A percentile compares a stretch with the other conserved stretches of the same genome.
These are phyloP conservation scores for Glossophaga mutica DNA, from an alignment of 2,797 vertebrate genomes.

Conservation along the genomic window DNA sequence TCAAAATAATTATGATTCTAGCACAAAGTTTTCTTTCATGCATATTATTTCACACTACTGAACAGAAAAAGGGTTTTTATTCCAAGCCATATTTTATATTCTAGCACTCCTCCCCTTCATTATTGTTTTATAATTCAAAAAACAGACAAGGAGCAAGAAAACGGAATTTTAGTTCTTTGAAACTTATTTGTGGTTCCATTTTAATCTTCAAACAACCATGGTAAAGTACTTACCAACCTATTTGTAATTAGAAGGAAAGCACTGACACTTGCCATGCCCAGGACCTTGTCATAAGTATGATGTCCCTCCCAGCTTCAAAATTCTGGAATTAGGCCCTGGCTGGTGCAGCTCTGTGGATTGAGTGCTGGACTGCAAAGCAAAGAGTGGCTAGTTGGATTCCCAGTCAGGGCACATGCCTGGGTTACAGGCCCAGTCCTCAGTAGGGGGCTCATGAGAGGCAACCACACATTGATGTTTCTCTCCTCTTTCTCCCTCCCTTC, in stretches of 20 bases:
- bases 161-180: conserved; percentile 51
- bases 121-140: conserved; percentile 59
- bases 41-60: conserved; percentile 31
- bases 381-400: no score
- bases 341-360: no score
- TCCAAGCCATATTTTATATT: conserved; percentile 31
- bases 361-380: no score
- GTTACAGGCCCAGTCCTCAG: no score
- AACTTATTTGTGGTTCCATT: conserved; percentile 21
- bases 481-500: no score
- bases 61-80: conserved; percentile 26
- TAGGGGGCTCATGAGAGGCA: no score
- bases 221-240: background rate
- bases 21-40: conserved; percentile 29
- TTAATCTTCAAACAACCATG: background rate
- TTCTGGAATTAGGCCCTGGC: background rate
- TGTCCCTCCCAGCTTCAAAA: background rate
- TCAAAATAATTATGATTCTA: conserved; percentile 38
- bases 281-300: background rate
- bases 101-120: background rate
- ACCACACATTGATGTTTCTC: no score
- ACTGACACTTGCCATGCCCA: background rate
- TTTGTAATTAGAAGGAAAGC: conserved; percentile 35
- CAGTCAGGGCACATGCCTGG: no score
- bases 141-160: conserved; percentile 20